Base-by-base conservation (phyloP, 2,113 vertebrate genomes). In the Dasyurus viverrinus region DNA sequence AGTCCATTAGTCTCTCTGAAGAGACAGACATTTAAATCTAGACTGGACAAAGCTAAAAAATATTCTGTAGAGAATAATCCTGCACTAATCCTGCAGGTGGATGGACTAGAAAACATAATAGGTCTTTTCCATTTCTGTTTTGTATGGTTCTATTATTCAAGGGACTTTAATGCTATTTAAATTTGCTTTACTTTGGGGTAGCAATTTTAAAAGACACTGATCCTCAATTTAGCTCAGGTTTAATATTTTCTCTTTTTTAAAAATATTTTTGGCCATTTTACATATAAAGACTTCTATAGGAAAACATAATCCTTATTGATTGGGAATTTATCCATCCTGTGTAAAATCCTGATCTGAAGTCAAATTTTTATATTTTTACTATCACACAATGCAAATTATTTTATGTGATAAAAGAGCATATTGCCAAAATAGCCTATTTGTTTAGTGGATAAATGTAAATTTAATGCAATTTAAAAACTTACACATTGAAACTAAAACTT, bases 271-370 rank as follows among this genome's bases (percentile, higher is more conserved):
- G 50, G 89, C 47, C 48, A 52, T 93, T 96, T 90, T 57, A 91
- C 92, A 16, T 36, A n/a, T 68, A 93, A 97, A 93, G 47, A 95
- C 89, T 93, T 53, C 92, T 92, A 94, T 42, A 0, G 96, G 94
- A 98, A 98, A 97, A 94, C 46, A 23, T 90, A 55, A 90, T 94
- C 92, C 94, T 90, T 97, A 97, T 96, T 97, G 93, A 96, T 96
- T 97, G 97, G 96, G 95, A 98, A 98, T 97, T 98, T 97, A 97
- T 96, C 96, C 97, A 97, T 98, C 94, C 95, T 96, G 52, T 93
- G 95, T 95, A 97, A 22, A 95, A 93, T 96, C 97, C 95, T 98
- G 92, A 98, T 96, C 95, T 98, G 96, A 98, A 97, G 57, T 93
- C 94, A 54, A 93, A 97, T 98, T 98, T 96, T 94, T 94, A 91